Base-by-base conservation (phyloP, 2,888 invertebrate genomes). In the Lepidochitona cinerea region DNA sequence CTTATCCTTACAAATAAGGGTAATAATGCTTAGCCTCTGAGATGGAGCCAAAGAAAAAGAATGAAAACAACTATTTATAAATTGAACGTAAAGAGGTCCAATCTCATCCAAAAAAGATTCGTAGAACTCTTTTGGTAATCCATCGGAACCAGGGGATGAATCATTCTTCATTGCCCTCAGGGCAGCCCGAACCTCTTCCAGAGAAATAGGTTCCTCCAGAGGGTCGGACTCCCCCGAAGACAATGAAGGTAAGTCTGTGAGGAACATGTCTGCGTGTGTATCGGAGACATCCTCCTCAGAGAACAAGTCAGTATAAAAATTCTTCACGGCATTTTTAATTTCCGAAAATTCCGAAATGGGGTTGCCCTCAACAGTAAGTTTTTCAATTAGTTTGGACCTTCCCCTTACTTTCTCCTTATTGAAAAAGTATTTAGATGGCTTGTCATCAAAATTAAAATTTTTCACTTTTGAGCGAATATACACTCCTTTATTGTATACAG, bases 101-200 rank as follows among this genome's bases (percentile, higher is more conserved):
- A 70, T 18, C 52, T 53, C 6, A 52, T 70, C 70, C 26, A 70
- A 53, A 70, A 70, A 70, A 49, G 37, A 36, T 1, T n/a, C 29
- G 41, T 68, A 68, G 41, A 68, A 68, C 49, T 68, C 68, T 33
- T 49, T 68, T 12, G 37, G 26, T 18, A 68, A 23, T n/a, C 53
- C 70, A 32, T 70, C 70, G 7, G 53, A 53, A 9, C 70, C 70
- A 35, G 70, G 70, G n/a, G 53, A 53, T 7, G n/a, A 33, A 36
- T 70, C 32, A 52, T 70, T 53, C 6, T 70, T 37, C 70, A 70
- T 70, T 35, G 18, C 53, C 29, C n/a, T 52, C 5, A 70, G 12
- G 1, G 70, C 70, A 9, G 70, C 29, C 26, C 29, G 18, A n/a
- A 52, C 6, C 14, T 70, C 70, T 2, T 53, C 52, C 23, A 52